Conservation (phyloP, 2,113 vertebrate species). For the Alces alces region DNA sequence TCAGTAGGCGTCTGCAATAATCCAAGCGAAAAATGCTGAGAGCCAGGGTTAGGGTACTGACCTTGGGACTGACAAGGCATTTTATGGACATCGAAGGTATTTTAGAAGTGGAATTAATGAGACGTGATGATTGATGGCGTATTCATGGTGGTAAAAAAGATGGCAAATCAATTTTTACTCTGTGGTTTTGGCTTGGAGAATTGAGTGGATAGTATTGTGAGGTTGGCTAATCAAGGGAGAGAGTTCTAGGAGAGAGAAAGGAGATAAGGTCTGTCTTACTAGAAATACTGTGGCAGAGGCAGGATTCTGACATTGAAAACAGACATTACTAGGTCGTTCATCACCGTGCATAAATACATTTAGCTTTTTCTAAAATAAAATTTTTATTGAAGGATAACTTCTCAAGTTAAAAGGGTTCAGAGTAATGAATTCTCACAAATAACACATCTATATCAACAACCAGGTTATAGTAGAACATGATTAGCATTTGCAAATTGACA, state of each 20-base stretch:
- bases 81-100: not conserved
- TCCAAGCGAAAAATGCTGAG: not conserved
- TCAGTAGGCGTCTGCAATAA: not conserved
- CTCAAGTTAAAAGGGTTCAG: not conserved
- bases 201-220: not conserved
- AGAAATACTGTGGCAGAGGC: not conserved
- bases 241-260: not conserved
- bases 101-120: slow-evolving; percentile 38
- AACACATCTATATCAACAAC: not conserved
- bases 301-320: not conserved
- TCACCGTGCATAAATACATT: not conserved
- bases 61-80: not conserved
- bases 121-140: not conserved
- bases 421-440: not conserved
- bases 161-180: not conserved
- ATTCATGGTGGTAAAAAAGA: slow-evolving; percentile 9
- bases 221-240: not conserved
- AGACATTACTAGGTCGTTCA: not conserved
- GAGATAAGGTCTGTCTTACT: not conserved
- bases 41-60: not conserved
- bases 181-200: not conserved
- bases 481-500: not conserved
- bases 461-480: not conserved
- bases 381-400: not conserved
- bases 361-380: not conserved